Conservation (phyloP, 2,797 vertebrate genomes). For the Pagetopsis macropterus region DNA sequence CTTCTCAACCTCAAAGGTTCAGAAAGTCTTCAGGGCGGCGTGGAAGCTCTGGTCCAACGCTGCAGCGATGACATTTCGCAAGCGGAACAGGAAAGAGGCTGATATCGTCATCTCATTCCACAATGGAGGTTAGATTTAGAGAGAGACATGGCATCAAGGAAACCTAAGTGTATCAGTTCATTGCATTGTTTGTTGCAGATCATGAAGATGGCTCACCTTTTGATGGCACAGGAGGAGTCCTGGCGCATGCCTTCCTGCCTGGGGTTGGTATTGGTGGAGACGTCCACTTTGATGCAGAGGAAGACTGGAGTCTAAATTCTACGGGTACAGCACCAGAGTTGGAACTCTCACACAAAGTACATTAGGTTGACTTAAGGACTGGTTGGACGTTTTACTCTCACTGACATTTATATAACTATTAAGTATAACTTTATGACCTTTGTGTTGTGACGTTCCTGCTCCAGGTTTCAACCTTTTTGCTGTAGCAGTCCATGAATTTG, state of each 20-base stretch:
- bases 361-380: too few relatives aligned
- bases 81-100: conserved; percentile 51
- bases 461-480: conserved; percentile 88
- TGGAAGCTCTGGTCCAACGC: conserved; percentile 75
- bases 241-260: conserved; percentile 77
- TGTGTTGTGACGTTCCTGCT: conserved; percentile 2
- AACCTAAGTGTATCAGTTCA: neutral
- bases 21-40: conserved; percentile 58
- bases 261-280: conserved; percentile 73
- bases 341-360: neutral
- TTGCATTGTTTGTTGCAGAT: conserved; percentile 57
- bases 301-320: conserved; percentile 72
- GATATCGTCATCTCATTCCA: conserved; percentile 77
- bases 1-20: conserved; percentile 23
- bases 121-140: conserved; percentile 54
- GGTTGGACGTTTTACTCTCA: neutral
- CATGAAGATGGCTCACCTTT: conserved; percentile 74
- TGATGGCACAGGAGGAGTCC: conserved; percentile 72
- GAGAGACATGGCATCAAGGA: neutral
- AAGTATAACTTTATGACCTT: neutral
- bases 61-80: conserved; percentile 51
- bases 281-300: conserved; percentile 78
- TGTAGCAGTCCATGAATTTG: conserved; percentile 91
- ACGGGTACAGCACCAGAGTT: conserved; percentile 49
- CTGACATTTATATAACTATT: neutral